phyloP scores from a whole-genome alignment of 2,888 invertebrate species.

The Cephus nigrinus region DNA sequence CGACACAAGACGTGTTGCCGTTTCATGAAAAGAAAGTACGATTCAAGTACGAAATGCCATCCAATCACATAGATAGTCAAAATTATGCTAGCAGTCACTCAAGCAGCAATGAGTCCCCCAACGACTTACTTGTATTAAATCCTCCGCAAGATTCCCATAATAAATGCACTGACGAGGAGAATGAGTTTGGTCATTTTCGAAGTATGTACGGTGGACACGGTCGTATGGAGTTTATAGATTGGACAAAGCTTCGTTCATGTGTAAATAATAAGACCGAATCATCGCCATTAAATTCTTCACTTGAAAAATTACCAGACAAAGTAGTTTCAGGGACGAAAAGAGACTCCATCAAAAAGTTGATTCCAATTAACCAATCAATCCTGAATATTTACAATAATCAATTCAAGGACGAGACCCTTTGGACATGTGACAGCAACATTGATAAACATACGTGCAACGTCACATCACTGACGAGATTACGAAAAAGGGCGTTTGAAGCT shows the following conservation, averaged over 20 bases:
- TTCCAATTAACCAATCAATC: neutral
- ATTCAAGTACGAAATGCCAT: neutral
- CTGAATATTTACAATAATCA: neutral
- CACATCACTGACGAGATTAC: neutral
- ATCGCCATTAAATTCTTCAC: neutral
- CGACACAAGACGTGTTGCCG: neutral
- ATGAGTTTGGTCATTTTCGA: conserved; percentile 20
- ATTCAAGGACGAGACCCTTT: neutral
- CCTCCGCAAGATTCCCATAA: neutral
- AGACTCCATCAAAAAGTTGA: neutral
- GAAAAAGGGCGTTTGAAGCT: neutral
- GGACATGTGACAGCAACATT: conserved; percentile 30
- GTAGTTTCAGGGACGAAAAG: neutral
- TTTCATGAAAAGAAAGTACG: neutral
- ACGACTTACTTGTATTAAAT: neutral
- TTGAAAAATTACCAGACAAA: neutral
- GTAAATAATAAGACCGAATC: neutral
- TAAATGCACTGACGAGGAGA: conserved; percentile 3
- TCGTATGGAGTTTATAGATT: conserved; percentile 20
- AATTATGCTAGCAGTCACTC: neutral
- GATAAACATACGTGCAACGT: neutral
- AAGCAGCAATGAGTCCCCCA: neutral
- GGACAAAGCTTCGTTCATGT: conserved; percentile 16
- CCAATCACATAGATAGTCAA: neutral
- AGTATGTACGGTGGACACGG: conserved; percentile 25